Evolutionary conservation across 2,888 invertebrate genomes (phyloP), one percentile per base, ranked within the genome.

Genomic region (Pollenia angustigena): DNA sequence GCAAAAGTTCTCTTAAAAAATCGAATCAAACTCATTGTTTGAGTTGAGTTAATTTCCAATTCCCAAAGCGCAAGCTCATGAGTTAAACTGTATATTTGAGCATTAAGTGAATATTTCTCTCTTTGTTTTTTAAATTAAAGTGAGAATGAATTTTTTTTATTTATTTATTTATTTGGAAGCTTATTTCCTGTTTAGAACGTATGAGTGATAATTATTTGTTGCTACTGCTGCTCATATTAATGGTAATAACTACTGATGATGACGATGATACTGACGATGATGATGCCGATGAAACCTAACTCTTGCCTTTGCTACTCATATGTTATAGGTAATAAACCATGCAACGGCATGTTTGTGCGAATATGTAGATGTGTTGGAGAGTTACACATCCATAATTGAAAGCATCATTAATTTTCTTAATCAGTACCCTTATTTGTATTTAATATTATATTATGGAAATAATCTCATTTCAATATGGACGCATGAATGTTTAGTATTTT

Each of bases 321-420:
- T 62, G n/a, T 58, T 42, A 69, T 72, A 71, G 64, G 69, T 80
- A 74, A 79, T 75, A 74, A 74, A 74, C 56, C 50, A 75, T 44
- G 32, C 16, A 1, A 14, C 2, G 32, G 23, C 18, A 23, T 60
- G 50, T 18, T 4, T 23, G n/a, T 40, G 23, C 42, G 56, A 42
- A 42, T 64, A 58, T 52, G 66, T 48, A 2, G 23, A 42, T 71
- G 32, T 42, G 56, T 50, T 56, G 40, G 16, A 75, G 83, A 83
- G 69, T 60, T 72, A 83, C 68, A 80, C 83, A 87, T 87, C 75
- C 80, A 83, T 87, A 87, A 87, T 87, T 87, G 86, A 87, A 87
- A 87, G 83, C 86, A 76, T 87, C 80, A 87, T 87, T 87, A 83
- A 87, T 83, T 83, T 87, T 81, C 83, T 83, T 87, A 87, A 87